Percentiles rank a stretch among this genome's conserved stretches.
These are phyloP conservation scores for Eristalis arbustorum DNA, from an alignment of 2,888 invertebrate genomes.

Conservation along the genomic window DNA sequence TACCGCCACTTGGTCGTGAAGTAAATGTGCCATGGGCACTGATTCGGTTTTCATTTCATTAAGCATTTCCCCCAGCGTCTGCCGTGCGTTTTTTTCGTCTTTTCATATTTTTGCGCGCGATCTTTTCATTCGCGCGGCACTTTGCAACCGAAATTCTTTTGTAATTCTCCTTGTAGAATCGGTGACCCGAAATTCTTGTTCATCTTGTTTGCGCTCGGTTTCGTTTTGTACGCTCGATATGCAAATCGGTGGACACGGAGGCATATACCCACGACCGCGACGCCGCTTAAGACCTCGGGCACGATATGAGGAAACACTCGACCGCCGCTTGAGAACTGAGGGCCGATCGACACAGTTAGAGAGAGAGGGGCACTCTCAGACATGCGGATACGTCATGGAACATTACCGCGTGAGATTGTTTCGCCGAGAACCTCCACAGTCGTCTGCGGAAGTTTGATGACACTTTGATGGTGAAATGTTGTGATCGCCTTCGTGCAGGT, in stretches of 20 bases:
- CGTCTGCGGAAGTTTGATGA: neutral
- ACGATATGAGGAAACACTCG: slow-evolving; percentile 11
- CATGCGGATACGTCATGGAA: slow-evolving; percentile 46
- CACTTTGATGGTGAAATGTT: neutral
- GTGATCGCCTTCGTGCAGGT: neutral
- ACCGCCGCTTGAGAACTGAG: slow-evolving; percentile 11
- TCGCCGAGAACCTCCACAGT: slow-evolving; percentile 31
- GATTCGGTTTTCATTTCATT: slow-evolving; percentile 65
- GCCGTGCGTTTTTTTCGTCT: slow-evolving; percentile 5
- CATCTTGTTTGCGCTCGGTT: slow-evolving; percentile 51
- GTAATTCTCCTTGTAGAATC: slow-evolving; percentile 25
- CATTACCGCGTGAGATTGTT: slow-evolving; percentile 48
- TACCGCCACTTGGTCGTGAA: slow-evolving; percentile 55
- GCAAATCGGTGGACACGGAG: slow-evolving; percentile 48
- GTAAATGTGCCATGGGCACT: slow-evolving; percentile 52
- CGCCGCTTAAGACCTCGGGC: neutral
- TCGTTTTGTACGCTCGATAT: slow-evolving; percentile 23
- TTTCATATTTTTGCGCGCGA: neutral
- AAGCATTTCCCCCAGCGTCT: slow-evolving; percentile 7
- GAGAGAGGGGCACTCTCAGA: neutral
- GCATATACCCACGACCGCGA: neutral
- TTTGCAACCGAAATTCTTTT: slow-evolving; percentile 60
- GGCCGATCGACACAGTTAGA: neutral
- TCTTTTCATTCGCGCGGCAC: neutral
- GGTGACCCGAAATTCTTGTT: slow-evolving; percentile 68